Base-by-base conservation (phyloP, 2,797 vertebrate genomes). In the Oryzias dopingdopingensis region DNA sequence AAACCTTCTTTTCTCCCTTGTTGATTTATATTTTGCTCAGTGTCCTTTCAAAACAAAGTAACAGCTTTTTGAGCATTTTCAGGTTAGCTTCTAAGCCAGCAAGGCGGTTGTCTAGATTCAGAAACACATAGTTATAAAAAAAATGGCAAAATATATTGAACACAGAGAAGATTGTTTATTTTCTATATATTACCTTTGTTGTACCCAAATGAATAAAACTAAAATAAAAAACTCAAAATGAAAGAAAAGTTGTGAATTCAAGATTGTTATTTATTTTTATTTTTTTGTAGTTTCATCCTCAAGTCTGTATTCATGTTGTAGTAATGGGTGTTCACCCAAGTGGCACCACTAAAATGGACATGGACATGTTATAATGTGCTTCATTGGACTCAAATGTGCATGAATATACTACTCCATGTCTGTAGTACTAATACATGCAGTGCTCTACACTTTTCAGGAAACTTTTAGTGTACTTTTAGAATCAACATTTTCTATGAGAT, bases 11-110 rank as follows among this genome's bases (percentile, higher is more conserved):
- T 68, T 73, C 76, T 64, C 50, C 68, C 51, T 53, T 46, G 69
- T 54, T 42, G 53, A 61, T 76, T 81, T 81, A 76, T 81, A 71
- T 81, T 83, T 82, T 81, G 83, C 84, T 86, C 70, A 75, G 55
- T 54, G 68, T 77, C 65, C 61, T 80, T 73, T 66, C 57, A 59
- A 60, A 62, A 71, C 69, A 65, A 68, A 68, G 64, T 70, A 59
- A 48, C 6, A 4, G 54, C 50, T 70, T 62, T 79, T 61, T 80
- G 67, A 81, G 65, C 70, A 55, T 48, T 58, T 74, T 62, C 50
- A 62, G 57, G 65, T 70, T 77, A 37, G 73, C 67, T 83, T 83
- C 75, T 85, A 72, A 74, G 57, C 72, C 75, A 67, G 67, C 17
- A 17, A 72, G 56, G 76, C 77, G 74, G 76, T 69, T 57, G 55